A percentile compares a stretch with the other conserved stretches of the same genome.
Conservation (phyloP, 2,888 invertebrate species). For the Dynastes grantii region DNA sequence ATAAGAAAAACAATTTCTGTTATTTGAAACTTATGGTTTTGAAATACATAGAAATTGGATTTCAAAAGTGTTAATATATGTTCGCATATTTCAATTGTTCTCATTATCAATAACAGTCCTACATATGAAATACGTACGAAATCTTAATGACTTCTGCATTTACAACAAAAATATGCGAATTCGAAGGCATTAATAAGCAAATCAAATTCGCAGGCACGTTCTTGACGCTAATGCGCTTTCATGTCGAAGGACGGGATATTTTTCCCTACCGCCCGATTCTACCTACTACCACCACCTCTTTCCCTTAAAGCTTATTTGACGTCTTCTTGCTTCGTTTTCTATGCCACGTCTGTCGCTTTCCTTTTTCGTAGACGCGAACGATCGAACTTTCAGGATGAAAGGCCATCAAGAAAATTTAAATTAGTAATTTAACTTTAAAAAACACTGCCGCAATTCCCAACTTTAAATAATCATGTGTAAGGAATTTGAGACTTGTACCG, state of each 20-base stretch:
- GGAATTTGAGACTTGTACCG: slow-evolving; percentile 9
- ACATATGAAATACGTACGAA: neutral
- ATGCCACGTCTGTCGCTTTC: slow-evolving; percentile 19
- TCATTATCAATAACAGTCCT: slow-evolving; percentile 15
- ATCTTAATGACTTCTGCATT: slow-evolving; percentile 35
- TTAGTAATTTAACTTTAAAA: slow-evolving; percentile 48
- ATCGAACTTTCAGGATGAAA: slow-evolving; percentile 29
- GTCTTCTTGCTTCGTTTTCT: slow-evolving; percentile 21
- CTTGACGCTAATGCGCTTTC: slow-evolving; percentile 41
- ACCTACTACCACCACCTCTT: neutral
- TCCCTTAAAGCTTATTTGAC: slow-evolving; percentile 18
- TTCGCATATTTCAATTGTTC: neutral
- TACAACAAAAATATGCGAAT: slow-evolving; percentile 10
- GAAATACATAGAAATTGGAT: no score
- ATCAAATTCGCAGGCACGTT: slow-evolving; percentile 42
- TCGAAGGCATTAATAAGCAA: slow-evolving; percentile 42
- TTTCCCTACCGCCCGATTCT: slow-evolving; percentile 19
- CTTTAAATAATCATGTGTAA: slow-evolving; percentile 46
- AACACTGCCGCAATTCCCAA: slow-evolving; percentile 43
- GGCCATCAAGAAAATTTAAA: slow-evolving; percentile 48
- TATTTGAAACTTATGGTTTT: no score
- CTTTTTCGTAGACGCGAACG: slow-evolving; percentile 14
- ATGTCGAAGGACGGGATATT: slow-evolving; percentile 34
- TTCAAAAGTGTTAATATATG: no score
- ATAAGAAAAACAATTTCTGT: no score